Base-by-base conservation (phyloP, 2,113 vertebrate species). In the Onychostruthus taczanowskii region DNA sequence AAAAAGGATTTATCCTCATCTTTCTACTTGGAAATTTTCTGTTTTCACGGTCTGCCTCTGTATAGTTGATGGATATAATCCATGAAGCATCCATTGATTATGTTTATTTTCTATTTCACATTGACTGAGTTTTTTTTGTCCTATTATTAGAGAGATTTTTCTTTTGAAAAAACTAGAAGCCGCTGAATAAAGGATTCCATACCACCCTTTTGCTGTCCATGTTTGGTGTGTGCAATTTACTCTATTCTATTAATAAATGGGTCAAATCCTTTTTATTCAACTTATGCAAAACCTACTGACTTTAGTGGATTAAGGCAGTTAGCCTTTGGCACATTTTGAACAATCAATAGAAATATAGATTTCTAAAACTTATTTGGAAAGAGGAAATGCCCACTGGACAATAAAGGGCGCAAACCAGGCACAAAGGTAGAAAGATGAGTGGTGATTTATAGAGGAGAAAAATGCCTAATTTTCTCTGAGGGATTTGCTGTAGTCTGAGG, bases 211-310 rank as follows among this genome's bases (percentile, higher is more conserved):
- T 6, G 1, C 66, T 18, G 7, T 7, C 75, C 56, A 35, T 41
- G 62, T 68, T 81, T 10, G 20, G 28, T 7, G 31, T 55, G 23
- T 64, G 30, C 43, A 21, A 58, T 31, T 1, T 35, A 80, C 43
- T 72, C 44, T 26, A 31, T 66, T 53, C 62, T 89, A 19, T 52
- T 86, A 82, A 83, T 74, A 95, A 93, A 89, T 86, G 84, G 92
- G 84, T 93, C 87, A 95, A 86, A 94, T 82, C 46, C 68, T 95
- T 87, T 91, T 89, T 90, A 39, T 33, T 82, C 50, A 89, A 92
- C 47, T 86, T 80, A 61, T 53, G 85, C 82, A 93, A 90, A 97
- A 86, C 43, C 74, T 35, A 30, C 74, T 35, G 74, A 90, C 72
- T 86, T 92, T 19, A 67, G 62, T n/a, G 62, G 73, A 89, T 93